Conservation (phyloP, 2,113 vertebrate genomes). For the Setophaga kirtlandii region DNA sequence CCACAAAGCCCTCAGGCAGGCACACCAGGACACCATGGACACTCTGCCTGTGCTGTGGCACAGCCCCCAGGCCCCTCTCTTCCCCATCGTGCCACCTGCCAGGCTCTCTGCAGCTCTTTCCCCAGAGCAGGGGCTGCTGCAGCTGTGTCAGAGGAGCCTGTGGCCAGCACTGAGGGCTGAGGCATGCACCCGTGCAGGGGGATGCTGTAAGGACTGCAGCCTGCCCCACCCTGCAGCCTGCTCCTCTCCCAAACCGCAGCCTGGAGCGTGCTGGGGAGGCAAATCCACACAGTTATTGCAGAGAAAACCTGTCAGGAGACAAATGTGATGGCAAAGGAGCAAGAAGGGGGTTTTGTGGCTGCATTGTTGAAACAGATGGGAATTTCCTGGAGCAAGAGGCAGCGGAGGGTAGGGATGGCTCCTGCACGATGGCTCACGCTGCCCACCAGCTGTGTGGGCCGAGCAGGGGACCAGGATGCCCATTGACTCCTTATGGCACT, state of each 20-base stretch:
- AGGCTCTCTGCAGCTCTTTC: neutral
- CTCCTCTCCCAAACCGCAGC: neutral
- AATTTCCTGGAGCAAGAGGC: neutral
- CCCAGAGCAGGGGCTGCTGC: neutral
- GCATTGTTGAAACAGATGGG: neutral
- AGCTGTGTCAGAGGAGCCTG: fast-evolving
- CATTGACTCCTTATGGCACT: slow-evolving; percentile 30
- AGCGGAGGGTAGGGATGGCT: neutral
- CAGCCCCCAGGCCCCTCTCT: neutral
- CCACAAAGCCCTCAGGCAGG: neutral
- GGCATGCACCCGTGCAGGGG: neutral
- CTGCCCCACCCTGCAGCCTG: neutral
- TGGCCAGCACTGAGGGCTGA: fast-evolving
- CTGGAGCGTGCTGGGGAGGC: neutral
- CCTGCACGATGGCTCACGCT: neutral
- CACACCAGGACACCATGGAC: fast-evolving
- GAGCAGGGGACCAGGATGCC: slow-evolving; percentile 20
- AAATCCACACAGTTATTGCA: neutral
- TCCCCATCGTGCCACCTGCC: neutral
- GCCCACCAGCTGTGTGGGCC: slow-evolving; percentile 40
- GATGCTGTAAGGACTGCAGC: neutral
- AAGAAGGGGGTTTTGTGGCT: neutral
- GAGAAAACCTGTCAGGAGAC: neutral
- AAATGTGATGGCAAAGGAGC: neutral
- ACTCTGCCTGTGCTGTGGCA: neutral